A percentile compares a stretch with the other conserved stretches of the same genome.
These are phyloP conservation scores for Champsocephalus esox DNA, from an alignment of 2,797 vertebrate genomes.

Conservation along the genomic window DNA sequence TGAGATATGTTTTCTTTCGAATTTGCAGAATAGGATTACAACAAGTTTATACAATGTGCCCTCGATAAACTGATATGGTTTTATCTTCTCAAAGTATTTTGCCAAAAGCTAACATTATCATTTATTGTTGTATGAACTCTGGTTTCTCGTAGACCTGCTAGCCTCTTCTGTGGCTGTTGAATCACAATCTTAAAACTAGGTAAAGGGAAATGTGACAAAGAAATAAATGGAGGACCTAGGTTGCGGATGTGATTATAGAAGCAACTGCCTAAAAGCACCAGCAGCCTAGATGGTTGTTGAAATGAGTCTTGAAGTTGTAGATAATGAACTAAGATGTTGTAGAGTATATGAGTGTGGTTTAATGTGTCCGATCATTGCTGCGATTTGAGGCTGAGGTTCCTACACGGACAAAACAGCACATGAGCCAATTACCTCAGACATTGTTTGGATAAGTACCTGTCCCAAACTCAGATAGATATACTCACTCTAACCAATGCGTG, in stretches of 20 bases:
- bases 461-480: conserved; percentile 41
- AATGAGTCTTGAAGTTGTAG: conserved; percentile 18
- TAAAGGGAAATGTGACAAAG: background rate
- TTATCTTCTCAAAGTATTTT: background rate
- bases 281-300: conserved; percentile 4
- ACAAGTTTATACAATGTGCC: background rate
- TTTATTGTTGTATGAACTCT: background rate
- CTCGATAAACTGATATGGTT: background rate
- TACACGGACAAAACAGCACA: conserved; percentile 24
- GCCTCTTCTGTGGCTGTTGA: background rate
- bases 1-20: conserved; percentile 10
- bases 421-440: conserved; percentile 53
- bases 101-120: background rate
- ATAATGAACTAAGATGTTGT: conserved; percentile 39
- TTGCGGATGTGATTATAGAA: conserved; percentile 3
- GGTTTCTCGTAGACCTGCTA: background rate
- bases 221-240: background rate
- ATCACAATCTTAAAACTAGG: background rate
- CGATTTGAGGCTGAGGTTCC: conserved; percentile 23
- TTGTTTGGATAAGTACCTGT: conserved; percentile 51
- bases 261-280: background rate
- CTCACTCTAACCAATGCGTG: conserved; percentile 26
- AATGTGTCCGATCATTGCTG: conserved; percentile 27
- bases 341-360: conserved; percentile 21
- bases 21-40: background rate